These are phyloP conservation scores for Reticulitermes speratus DNA, from an alignment of 1,140 invertebrate species.

Conservation along the genomic window DNA sequence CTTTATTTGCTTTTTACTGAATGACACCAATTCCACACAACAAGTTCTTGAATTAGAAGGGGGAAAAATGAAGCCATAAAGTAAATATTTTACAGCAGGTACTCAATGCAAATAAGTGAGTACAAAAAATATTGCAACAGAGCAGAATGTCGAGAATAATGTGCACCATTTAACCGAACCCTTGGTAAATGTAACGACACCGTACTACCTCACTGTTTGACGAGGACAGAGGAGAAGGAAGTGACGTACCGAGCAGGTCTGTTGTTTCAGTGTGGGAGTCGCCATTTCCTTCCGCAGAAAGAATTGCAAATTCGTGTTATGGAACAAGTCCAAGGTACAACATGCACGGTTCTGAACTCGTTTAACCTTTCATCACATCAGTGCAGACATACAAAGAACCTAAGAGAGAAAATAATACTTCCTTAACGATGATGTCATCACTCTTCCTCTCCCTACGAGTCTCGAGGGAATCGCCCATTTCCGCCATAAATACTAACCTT, in stretches of 20 bases:
- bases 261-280: not conserved
- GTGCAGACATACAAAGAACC: not conserved
- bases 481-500: not conserved
- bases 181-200: no score
- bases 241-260: not conserved
- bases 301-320: not conserved
- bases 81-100: no score
- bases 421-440: not conserved
- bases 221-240: not conserved
- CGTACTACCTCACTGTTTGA: no score
- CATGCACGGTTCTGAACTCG: not conserved
- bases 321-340: not conserved
- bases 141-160: no score
- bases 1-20: no score
- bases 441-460: constrained; percentile 7
- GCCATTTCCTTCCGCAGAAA: not conserved
- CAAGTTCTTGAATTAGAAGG: no score
- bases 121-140: no score
- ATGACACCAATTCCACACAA: no score
- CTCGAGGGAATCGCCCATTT: not conserved
- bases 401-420: not conserved
- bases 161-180: no score
- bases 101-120: no score
- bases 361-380: not conserved
- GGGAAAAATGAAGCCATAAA: no score